phyloP scores from a whole-genome alignment of 2,888 invertebrate genomes.

The Vesta saturnalis region DNA sequence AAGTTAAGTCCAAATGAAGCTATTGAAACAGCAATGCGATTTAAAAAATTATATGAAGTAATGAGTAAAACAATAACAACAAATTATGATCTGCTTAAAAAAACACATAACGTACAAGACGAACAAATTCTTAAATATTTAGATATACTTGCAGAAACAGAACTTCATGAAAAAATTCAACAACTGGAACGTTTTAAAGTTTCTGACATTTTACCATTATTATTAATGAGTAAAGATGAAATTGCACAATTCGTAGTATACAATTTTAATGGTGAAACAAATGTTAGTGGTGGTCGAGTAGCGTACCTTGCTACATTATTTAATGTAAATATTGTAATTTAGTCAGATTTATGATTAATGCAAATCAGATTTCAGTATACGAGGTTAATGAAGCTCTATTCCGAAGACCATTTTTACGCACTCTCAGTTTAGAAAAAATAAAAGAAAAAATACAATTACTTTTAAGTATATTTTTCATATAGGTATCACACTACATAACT shows the following conservation, averaged over 20 bases:
- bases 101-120: slow-evolving; percentile 45
- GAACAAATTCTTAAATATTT: slow-evolving; percentile 50
- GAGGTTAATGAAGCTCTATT: slow-evolving; percentile 45
- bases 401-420: slow-evolving; percentile 41
- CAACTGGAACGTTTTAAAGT: slow-evolving; percentile 48
- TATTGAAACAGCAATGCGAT: slow-evolving; percentile 24
- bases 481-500: not conserved
- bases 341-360: not conserved
- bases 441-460: slow-evolving; percentile 37
- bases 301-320: slow-evolving; percentile 45
- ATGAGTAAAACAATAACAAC: slow-evolving; percentile 40
- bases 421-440: slow-evolving; percentile 38
- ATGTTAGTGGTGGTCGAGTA: slow-evolving; percentile 36
- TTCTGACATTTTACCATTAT: slow-evolving; percentile 48
- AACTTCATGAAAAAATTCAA: slow-evolving; percentile 47
- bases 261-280: slow-evolving; percentile 12
- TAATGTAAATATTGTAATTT: slow-evolving; percentile 40
- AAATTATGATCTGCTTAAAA: slow-evolving; percentile 48
- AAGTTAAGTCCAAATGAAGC: slow-evolving; percentile 24
- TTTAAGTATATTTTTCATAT: slow-evolving; percentile 35
- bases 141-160: slow-evolving; percentile 48
- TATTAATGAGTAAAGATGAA: slow-evolving; percentile 36
- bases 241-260: slow-evolving; percentile 31
- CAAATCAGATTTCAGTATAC: slow-evolving; percentile 47
- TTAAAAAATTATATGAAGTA: slow-evolving; percentile 26